These are phyloP conservation scores for Tetrapedia diversipes DNA, from an alignment of 2,888 invertebrate species.

Conservation along the genomic window DNA sequence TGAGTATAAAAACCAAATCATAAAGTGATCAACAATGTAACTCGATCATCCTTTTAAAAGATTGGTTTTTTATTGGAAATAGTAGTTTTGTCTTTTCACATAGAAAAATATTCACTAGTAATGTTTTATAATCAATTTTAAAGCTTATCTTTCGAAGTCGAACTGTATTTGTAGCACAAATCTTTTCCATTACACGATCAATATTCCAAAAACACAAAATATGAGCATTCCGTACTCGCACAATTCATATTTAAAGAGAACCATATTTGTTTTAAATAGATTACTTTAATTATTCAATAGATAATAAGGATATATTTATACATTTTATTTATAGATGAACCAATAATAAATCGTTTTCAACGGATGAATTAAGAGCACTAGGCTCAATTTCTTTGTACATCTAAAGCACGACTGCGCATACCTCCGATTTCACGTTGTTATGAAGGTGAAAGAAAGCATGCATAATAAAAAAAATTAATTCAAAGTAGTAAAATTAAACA, in stretches of 20 bases:
- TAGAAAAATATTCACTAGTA: neutral
- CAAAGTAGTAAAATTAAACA: neutral
- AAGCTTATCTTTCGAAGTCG: neutral
- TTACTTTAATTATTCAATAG: neutral
- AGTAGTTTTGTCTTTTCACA: neutral
- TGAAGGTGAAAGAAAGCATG: neutral
- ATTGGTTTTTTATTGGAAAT: neutral
- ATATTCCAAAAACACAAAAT: conserved; percentile 37
- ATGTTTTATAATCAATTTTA: neutral
- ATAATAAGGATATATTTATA: neutral
- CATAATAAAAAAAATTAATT: neutral
- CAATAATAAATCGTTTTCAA: conserved; percentile 15
- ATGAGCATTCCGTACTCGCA: conserved; percentile 4
- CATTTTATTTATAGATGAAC: neutral
- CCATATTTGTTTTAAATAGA: neutral
- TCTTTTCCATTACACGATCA: conserved; percentile 34
- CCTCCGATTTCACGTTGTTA: conserved; percentile 23
- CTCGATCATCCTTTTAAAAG: neutral
- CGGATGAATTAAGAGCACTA: conserved; percentile 7
- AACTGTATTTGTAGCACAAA: conserved; percentile 12
- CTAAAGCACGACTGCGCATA: conserved; percentile 46
- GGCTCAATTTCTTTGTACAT: neutral
- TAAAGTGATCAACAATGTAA: conserved; percentile 4
- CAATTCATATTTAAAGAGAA: neutral
- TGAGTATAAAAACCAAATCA: conserved; percentile 7